phyloP scores from a whole-genome alignment of 2,113 vertebrate genomes.

The Lipophrys pholis region DNA sequence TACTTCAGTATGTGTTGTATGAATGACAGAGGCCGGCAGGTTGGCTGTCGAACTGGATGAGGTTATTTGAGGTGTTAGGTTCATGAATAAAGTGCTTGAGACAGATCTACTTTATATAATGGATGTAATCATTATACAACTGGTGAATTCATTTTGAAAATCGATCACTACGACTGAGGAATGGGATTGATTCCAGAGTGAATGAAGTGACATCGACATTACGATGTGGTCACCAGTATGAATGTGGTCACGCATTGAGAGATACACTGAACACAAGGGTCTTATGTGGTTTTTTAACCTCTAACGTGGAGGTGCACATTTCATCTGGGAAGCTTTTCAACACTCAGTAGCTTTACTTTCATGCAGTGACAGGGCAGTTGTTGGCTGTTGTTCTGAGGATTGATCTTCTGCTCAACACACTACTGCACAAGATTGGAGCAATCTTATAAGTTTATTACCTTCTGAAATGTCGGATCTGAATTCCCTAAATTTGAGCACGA shows the following conservation, averaged over 20 bases:
- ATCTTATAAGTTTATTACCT: no score
- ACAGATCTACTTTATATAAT: background rate
- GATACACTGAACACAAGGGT: background rate
- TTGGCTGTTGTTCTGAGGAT: no score
- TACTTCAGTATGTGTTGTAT: background rate
- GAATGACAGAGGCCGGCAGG: background rate
- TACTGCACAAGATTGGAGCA: no score
- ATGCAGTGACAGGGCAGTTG: no score
- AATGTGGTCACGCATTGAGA: background rate
- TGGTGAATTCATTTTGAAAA: background rate
- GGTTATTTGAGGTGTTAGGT: background rate
- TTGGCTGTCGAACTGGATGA: background rate
- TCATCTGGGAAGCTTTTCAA: no score
- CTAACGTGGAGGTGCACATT: no score
- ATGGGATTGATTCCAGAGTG: background rate
- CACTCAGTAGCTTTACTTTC: no score
- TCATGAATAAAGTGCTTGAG: background rate
- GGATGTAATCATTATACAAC: background rate
- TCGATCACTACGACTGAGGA: background rate
- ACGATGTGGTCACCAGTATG: background rate
- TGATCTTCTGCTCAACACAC: no score
- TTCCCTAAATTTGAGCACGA: no score
- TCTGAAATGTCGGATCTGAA: no score
- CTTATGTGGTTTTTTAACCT: background rate
- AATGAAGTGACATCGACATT: conserved; percentile 6